Conservation (phyloP, 2,113 vertebrate genomes). For the Notarius quadriscutis region DNA sequence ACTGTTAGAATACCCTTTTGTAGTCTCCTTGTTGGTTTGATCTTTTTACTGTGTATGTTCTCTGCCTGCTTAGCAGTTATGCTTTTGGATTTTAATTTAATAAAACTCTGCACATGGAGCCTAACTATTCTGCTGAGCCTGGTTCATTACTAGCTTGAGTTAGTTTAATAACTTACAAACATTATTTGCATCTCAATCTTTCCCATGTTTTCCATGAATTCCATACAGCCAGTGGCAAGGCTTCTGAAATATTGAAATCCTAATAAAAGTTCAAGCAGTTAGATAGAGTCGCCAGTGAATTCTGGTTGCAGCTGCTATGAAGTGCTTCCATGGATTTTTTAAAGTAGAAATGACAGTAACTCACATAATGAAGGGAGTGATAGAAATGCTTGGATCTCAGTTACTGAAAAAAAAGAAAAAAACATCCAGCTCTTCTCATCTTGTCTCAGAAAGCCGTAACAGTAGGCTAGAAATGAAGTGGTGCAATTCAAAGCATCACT, state of each 20-base stretch:
- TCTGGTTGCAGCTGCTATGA: constrained; percentile 26
- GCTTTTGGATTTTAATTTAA: not conserved
- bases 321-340: constrained; percentile 12
- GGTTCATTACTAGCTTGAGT: not conserved
- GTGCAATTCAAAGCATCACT: constrained; percentile 66
- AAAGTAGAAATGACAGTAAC: constrained; percentile 45
- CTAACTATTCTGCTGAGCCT: not conserved
- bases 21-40: not conserved
- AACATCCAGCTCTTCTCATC: not conserved
- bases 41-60: not conserved
- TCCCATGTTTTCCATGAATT: constrained; percentile 20
- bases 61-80: not conserved
- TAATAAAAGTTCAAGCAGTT: constrained; percentile 35
- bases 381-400: constrained; percentile 34
- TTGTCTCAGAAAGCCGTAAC: constrained; percentile 31
- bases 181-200: not conserved
- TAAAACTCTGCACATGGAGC: not conserved
- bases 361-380: constrained; percentile 34
- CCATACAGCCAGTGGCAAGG: constrained; percentile 19
- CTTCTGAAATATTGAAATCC: constrained; percentile 33
- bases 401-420: not conserved
- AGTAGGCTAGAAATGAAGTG: constrained; percentile 51
- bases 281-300: constrained; percentile 26
- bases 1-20: not conserved
- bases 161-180: not conserved